phyloP scores from a whole-genome alignment of 2,888 invertebrate species.

The Dione juno region DNA sequence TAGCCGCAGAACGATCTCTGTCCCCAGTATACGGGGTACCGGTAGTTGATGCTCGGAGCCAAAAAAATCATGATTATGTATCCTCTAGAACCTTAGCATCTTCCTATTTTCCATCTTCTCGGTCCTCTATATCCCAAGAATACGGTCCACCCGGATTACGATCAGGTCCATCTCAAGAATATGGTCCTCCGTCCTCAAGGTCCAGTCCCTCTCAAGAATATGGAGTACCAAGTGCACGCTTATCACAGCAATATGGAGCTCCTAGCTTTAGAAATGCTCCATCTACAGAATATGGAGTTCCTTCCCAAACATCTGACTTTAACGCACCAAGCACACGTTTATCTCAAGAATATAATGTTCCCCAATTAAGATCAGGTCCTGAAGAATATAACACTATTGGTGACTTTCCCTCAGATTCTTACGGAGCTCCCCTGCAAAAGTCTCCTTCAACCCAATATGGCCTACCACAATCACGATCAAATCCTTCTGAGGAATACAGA shows the following conservation, averaged over 20 bases:
- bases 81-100: constrained; percentile 30
- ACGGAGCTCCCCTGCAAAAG: constrained; percentile 51
- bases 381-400: constrained; percentile 47
- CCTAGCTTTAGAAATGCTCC: constrained; percentile 30
- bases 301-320: constrained; percentile 54
- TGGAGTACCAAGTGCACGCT: constrained; percentile 51
- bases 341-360: constrained; percentile 51
- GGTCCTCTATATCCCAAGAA: constrained; percentile 46
- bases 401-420: constrained; percentile 49
- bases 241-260: constrained; percentile 43
- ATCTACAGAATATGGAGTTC: constrained; percentile 52
- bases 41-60: constrained; percentile 39
- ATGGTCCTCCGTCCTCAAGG: constrained; percentile 47
- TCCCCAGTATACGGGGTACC: constrained; percentile 57
- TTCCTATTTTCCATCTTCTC: constrained; percentile 38
- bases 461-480: constrained; percentile 55
- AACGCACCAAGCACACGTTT: constrained; percentile 50
- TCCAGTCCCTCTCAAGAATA: constrained; percentile 53
- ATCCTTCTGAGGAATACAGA: constrained; percentile 59
- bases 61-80: constrained; percentile 26
- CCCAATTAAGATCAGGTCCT: constrained; percentile 46
- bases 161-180: constrained; percentile 44
- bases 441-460: constrained; percentile 52
- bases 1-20: constrained; percentile 50
- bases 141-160: constrained; percentile 53